Percentiles rank a stretch among this genome's conserved stretches.
Conservation (phyloP, 2,888 invertebrate genomes). For the Oasisia sp. region DNA sequence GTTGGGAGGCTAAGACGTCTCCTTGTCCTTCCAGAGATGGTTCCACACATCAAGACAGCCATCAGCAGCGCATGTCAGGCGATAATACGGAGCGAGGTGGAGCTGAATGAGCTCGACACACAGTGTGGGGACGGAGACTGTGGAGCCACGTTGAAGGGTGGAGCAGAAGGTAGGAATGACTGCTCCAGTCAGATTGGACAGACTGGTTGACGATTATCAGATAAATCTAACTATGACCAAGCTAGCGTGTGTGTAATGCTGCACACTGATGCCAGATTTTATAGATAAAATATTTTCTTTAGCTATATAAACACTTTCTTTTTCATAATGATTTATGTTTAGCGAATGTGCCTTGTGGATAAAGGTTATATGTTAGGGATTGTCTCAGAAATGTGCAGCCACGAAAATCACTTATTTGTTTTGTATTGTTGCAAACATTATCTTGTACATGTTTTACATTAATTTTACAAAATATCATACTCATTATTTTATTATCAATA, state of each 20-base stretch:
- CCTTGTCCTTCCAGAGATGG: neutral
- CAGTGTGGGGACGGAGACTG: constrained; percentile 82
- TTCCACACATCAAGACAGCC: constrained; percentile 31
- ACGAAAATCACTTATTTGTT: no score
- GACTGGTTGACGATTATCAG: neutral
- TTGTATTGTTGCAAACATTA: no score
- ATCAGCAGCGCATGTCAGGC: constrained; percentile 64
- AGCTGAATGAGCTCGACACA: constrained; percentile 74
- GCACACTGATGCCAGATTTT: no score
- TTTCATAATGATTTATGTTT: no score
- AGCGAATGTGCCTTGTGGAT: no score
- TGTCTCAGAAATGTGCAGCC: no score
- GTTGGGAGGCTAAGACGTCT: neutral
- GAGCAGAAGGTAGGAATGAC: constrained; percentile 33
- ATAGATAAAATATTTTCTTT: no score
- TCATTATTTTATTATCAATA: no score
- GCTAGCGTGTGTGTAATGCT: neutral
- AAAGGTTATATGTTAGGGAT: no score
- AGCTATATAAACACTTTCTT: no score
- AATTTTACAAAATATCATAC: no score
- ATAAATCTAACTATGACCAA: neutral
- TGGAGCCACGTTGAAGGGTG: constrained; percentile 74
- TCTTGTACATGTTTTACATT: no score
- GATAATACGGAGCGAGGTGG: constrained; percentile 72
- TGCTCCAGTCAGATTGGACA: neutral